These are phyloP conservation scores for Eleutherodactylus coqui DNA, from an alignment of 2,797 vertebrate genomes.

Conservation along the genomic window DNA sequence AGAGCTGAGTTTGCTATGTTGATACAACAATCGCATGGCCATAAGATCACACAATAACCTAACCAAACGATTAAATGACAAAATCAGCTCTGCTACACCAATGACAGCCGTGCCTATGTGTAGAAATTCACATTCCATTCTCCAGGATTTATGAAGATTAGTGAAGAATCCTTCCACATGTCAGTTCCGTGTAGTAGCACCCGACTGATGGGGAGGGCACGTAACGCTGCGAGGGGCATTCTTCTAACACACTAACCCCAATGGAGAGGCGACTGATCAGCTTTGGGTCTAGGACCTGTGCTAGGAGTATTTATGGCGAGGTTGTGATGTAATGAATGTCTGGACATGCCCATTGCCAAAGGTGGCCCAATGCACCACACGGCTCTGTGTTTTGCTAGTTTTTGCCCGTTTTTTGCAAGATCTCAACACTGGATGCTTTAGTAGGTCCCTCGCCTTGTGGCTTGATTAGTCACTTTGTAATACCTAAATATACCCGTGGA, in stretches of 20 bases:
- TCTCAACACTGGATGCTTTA: not conserved
- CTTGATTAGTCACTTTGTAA: not conserved
- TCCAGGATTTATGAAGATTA: not conserved
- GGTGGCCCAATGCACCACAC: not conserved
- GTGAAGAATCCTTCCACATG: not conserved
- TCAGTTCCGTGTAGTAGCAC: not conserved
- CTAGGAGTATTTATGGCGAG: too few species aligned
- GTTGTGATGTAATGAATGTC: too few species aligned
- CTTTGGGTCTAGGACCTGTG: not conserved
- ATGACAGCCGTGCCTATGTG: not conserved
- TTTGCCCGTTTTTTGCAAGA: not conserved
- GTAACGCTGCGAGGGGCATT: not conserved
- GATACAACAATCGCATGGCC: not conserved
- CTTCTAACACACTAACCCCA: not conserved
- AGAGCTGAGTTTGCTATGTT: not conserved
- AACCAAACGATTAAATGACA: not conserved
- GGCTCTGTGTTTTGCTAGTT: not conserved
- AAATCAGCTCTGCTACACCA: not conserved
- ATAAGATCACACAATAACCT: not conserved
- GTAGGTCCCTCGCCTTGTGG: not conserved
- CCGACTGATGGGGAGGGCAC: slow-evolving; percentile 27
- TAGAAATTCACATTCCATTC: not conserved
- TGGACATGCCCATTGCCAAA: not conserved
- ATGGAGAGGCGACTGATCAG: not conserved
- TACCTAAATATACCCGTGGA: not conserved